These are phyloP conservation scores for Galbula dea DNA, from an alignment of 2,113 vertebrate species.

Conservation along the genomic window DNA sequence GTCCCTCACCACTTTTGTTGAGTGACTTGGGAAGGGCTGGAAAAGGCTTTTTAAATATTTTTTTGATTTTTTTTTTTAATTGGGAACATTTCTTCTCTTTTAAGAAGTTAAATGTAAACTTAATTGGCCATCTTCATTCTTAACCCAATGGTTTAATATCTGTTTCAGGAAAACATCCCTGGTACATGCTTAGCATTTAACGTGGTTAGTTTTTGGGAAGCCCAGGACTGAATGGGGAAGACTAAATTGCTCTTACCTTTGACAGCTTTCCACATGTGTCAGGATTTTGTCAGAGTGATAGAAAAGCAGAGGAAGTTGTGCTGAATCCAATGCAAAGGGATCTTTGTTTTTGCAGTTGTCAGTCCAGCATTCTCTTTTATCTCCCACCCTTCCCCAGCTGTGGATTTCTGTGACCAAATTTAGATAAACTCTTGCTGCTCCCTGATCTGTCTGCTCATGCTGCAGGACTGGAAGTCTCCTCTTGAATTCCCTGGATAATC, in stretches of 20 bases:
- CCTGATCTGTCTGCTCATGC: neutral
- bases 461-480: neutral
- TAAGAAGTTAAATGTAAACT: neutral
- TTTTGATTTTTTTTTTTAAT: neutral
- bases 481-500: neutral
- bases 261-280: neutral
- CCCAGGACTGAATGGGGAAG: neutral
- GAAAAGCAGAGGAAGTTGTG: neutral
- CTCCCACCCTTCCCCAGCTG: neutral
- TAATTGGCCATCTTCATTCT: neutral
- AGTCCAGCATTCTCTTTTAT: neutral
- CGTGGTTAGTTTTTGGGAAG: neutral
- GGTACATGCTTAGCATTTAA: neutral
- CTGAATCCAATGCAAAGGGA: neutral
- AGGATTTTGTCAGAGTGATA: neutral
- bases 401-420: slow-evolving; percentile 18
- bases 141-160: neutral
- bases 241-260: neutral
- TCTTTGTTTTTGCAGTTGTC: slow-evolving; percentile 11
- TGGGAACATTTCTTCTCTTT: neutral
- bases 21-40: neutral
- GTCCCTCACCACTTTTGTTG: neutral
- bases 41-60: neutral
- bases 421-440: slow-evolving; percentile 33
- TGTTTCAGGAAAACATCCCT: neutral